phyloP scores from a whole-genome alignment of 2,797 vertebrate genomes.

The Sternarchorhynchus goeldii region DNA sequence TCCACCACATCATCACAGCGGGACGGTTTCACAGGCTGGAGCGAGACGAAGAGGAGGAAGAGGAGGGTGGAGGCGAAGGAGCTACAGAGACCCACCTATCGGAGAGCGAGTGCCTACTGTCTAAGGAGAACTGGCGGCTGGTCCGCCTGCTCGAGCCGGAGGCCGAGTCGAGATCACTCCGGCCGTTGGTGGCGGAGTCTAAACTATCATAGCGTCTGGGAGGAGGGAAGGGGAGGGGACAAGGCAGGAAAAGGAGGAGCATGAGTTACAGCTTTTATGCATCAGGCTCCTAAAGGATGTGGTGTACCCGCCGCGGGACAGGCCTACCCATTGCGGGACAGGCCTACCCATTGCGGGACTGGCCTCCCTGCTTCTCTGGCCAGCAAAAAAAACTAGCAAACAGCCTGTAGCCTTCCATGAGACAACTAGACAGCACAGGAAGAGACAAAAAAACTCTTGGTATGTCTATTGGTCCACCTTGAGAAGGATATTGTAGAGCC shows the following conservation, averaged over 20 bases:
- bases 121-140: constrained; percentile 91
- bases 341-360: no score
- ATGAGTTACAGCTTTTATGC: constrained; percentile 74
- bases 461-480: not conserved
- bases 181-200: constrained; percentile 91
- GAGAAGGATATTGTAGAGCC: constrained; percentile 11
- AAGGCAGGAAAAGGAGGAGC: constrained; percentile 77
- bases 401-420: constrained; percentile 8
- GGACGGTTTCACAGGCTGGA: constrained; percentile 82
- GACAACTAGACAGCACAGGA: not conserved
- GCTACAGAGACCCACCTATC: constrained; percentile 84
- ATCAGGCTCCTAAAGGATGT: constrained; percentile 59
- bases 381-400: not conserved
- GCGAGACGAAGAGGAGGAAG: constrained; percentile 65
- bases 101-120: constrained; percentile 91
- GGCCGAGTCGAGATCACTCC: constrained; percentile 92
- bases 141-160: constrained; percentile 90
- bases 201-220: constrained; percentile 94
- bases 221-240: constrained; percentile 73
- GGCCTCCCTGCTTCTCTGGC: no score
- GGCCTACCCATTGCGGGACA: no score
- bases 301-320: constrained; percentile 29
- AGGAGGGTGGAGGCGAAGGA: constrained; percentile 45
- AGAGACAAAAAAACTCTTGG: not conserved
- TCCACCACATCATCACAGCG: constrained; percentile 76